Evolutionary conservation across 2,113 vertebrate species (phyloP).

Genomic region (Narcine bancroftii): DNA sequence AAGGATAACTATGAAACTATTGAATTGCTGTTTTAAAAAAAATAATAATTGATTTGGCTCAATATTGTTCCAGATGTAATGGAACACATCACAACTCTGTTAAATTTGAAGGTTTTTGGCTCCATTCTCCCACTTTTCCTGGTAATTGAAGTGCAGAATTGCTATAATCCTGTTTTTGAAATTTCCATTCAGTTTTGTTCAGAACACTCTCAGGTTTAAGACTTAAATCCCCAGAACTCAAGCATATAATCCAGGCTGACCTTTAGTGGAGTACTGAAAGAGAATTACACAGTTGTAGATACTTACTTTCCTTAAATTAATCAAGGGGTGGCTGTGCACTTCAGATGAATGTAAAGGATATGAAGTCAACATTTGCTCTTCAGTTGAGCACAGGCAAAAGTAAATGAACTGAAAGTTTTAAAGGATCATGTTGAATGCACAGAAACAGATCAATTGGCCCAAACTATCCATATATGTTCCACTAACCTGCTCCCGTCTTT

Average conservation of each 20-base stretch:
- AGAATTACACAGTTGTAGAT: not conserved
- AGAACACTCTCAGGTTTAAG: not conserved
- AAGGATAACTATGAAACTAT: too few species aligned
- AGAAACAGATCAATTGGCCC: too few species aligned
- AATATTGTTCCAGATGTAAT: not conserved
- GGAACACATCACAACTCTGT: not conserved
- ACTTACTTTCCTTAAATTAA: not conserved
- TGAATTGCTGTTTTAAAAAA: too few species aligned
- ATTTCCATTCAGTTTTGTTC: not conserved
- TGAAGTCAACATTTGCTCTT: not conserved
- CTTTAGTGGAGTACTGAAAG: not conserved
- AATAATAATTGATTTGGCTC: too few species aligned
- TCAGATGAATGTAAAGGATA: conserved; percentile 3
- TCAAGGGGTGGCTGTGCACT: not conserved
- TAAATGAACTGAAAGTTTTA: not conserved
- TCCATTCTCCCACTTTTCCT: not conserved
- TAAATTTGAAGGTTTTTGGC: not conserved
- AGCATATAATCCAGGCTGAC: not conserved
- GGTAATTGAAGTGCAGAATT: not conserved
- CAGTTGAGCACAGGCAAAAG: not conserved
- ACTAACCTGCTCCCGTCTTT: not conserved
- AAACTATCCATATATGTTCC: not conserved
- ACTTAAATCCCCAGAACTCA: not conserved
- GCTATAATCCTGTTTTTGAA: not conserved
- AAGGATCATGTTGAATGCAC: not conserved